Evolutionary conservation across 2,113 vertebrate species (phyloP), one percentile per base, ranked within the genome.

Genomic region (Himantopus leucocephalus): DNA sequence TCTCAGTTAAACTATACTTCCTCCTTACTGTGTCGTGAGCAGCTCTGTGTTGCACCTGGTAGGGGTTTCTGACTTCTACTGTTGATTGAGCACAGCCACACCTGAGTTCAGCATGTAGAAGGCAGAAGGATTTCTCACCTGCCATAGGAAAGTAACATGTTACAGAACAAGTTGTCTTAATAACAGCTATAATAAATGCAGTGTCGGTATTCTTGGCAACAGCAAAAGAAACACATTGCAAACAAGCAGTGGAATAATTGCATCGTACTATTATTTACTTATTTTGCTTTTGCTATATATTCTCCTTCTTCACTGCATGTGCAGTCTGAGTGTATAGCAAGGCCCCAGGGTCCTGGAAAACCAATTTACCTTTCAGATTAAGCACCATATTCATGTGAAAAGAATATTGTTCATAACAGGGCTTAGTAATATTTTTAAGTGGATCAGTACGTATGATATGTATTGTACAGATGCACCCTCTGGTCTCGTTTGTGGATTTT

Each of bases 351-450:
- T 32, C 45, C 92, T 70, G 55, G 35, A 79, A 94, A 91, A 59
- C 23, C 77, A 87, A 73, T 87, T 73, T 86, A 62, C 82, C 41
- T 93, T 73, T 94, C 74, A 89, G 82, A 89, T 90, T 77, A 86
- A 90, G 79, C 64, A 95, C 59, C 53, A n/a, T 20, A 77, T 80
- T 82, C 16, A 10, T n/a, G 47, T 74, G 66, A 90, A 80, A 91
- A 91, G 56, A 77, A 63, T 26, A 50, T 43, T 88, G 41, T 70
- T 88, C 43, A 10, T 73, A 62, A 73, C 8, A 1, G 47, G 35
- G 47, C 85, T 86, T 58, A 48, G 73, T 67, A 68, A 58, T 64
- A 63, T 74, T 89, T 87, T 87, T 50, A 81, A 88, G 52, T 87
- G 88, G 47, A 63, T 91, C 56, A n/a, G 35, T 85, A 53, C 48